Conservation (phyloP, 2,797 vertebrate species). For the Adelosebastes latens region DNA sequence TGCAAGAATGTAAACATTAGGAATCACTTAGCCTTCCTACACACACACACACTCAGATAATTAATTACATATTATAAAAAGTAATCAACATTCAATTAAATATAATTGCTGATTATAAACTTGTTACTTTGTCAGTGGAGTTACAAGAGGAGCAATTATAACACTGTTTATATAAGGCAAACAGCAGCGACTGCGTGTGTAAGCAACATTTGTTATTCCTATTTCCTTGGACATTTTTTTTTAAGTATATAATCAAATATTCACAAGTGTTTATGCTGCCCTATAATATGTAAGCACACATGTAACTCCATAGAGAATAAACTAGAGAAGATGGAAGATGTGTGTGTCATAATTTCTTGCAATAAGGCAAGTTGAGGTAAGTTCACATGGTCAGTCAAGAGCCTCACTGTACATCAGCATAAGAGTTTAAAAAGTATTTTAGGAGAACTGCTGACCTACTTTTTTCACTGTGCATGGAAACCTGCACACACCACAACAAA, state of each 20-base stretch:
- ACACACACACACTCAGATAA: background rate
- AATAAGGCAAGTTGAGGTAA: background rate
- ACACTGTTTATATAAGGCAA: constrained; percentile 8
- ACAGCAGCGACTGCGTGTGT: background rate
- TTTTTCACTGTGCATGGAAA: constrained; percentile 11
- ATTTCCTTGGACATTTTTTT: background rate
- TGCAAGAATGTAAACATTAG: constrained; percentile 62
- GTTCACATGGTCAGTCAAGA: background rate
- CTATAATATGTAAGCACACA: background rate
- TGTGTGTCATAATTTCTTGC: background rate
- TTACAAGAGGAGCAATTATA: constrained; percentile 14
- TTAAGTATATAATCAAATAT: constrained; percentile 9
- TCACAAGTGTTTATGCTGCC: background rate
- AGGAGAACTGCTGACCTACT: constrained; percentile 43
- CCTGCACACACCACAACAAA: constrained; percentile 16
- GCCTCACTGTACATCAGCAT: background rate
- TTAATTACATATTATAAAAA: constrained; percentile 17
- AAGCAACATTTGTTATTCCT: background rate
- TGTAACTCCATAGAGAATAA: background rate
- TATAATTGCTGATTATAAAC: constrained; percentile 20
- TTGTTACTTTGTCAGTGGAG: background rate
- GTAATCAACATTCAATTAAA: constrained; percentile 38
- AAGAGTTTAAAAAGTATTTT: constrained; percentile 22
- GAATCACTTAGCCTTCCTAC: background rate
- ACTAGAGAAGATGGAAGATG: background rate